Conservation (phyloP, 2,113 vertebrate genomes). For the Grammomys surdaster region DNA sequence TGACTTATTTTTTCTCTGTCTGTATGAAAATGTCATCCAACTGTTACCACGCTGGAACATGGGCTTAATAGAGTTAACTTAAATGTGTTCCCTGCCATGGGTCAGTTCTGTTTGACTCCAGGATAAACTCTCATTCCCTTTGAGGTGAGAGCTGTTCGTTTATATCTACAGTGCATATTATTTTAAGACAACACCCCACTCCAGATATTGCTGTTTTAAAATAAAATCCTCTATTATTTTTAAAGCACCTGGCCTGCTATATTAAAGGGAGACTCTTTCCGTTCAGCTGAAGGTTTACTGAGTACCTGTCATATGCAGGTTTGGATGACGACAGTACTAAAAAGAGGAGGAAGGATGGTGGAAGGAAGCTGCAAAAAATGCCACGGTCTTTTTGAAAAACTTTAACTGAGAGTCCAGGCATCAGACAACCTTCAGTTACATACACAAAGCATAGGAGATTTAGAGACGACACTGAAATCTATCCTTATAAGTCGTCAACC, state of each 20-base stretch:
- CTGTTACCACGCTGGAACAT: neutral
- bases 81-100: neutral
- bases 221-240: slow-evolving; percentile 53
- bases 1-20: neutral
- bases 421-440: neutral
- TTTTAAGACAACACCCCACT: slow-evolving; percentile 61
- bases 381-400: neutral
- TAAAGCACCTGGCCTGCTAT: slow-evolving; percentile 34
- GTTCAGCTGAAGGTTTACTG: slow-evolving; percentile 9
- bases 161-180: neutral
- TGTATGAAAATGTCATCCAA: neutral
- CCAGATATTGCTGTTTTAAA: slow-evolving; percentile 52
- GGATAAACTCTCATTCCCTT: neutral
- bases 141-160: neutral
- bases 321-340: neutral
- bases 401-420: neutral
- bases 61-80: neutral
- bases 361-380: neutral
- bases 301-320: neutral
- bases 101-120: neutral
- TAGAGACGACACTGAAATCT: neutral
- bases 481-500: neutral
- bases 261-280: slow-evolving; percentile 8
- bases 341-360: neutral
- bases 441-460: neutral